Conservation (phyloP, 92 coral and sea anemone genomes). For the Metridium senile region DNA sequence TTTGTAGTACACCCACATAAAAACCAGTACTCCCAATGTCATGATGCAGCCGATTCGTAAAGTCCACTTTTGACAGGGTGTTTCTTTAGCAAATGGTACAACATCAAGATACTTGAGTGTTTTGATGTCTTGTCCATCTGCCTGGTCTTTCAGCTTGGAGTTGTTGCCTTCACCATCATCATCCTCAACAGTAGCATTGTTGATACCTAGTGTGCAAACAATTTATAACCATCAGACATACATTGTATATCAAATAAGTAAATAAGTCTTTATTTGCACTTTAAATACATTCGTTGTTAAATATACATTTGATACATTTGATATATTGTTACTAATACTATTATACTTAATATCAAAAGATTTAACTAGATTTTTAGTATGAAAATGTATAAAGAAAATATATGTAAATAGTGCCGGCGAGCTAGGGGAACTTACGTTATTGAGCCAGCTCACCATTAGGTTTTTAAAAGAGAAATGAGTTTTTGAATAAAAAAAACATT, state of each 20-base stretch:
- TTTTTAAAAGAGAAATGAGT: too few species aligned
- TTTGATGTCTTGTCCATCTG: conserved; percentile 44
- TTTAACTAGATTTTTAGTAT: too few species aligned
- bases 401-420: too few species aligned
- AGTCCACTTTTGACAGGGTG: conserved; percentile 64
- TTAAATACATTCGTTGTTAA: too few species aligned
- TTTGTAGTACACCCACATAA: conserved; percentile 11
- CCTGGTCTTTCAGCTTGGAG: conserved; percentile 10
- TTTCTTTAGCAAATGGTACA: conserved; percentile 67
- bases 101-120: conserved; percentile 44
- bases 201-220: conserved; percentile 1
- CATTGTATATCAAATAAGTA: neutral
- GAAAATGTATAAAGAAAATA: too few species aligned
- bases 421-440: too few species aligned
- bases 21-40: conserved; percentile 36
- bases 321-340: too few species aligned
- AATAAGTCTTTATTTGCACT: too few species aligned
- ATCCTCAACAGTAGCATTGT: conserved; percentile 10
- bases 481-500: too few species aligned
- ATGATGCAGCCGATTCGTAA: conserved; percentile 54
- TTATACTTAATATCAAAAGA: too few species aligned
- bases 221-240: neutral
- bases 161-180: conserved; percentile 14
- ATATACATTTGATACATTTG: too few species aligned
- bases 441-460: too few species aligned